Base-by-base conservation (phyloP, 2,113 vertebrate species). In the Ceyx margarethae region DNA sequence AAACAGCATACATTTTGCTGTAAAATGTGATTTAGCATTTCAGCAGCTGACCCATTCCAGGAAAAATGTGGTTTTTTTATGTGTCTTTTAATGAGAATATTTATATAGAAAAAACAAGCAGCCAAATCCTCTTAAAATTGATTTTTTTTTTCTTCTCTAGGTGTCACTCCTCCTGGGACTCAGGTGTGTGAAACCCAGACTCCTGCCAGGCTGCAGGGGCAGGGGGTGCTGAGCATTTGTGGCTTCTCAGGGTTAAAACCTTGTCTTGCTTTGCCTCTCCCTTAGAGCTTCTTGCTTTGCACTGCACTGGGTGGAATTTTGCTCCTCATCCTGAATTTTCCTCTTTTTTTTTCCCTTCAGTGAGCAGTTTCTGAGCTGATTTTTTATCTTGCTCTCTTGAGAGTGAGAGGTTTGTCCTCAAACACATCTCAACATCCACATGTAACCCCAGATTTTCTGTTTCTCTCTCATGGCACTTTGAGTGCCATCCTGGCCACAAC, bases 111-210 rank as follows among this genome's bases (percentile, higher is more conserved):
- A 45, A 69, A 23, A 1, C 6, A 48, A 40, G 5, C 12, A n/a
- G 17, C 16, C 28, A 58, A 33, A 10, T 5, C 5, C 9, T 57
- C n/a, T 42, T 17, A 22, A 54, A 72, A 19, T 35, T 46, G 46
- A 3, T 20, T 29, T 31, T 42, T n/a, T n/a, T 81, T 67, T 51
- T 81, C 25, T 87, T 85, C 95, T 73, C 57, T 11, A 98, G 97
- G 95, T 85, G 97, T 97, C 54, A 94, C 97, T 54, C 97, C 98
- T 75, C 97, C 98, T 88, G 98, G 98, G 94, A 98, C 98, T 85
- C 96, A 97, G 93, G 98, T 98, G 91, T 51, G 96, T 91, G 45
- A 25, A 23, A 40, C 31, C 2, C 51, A 77, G 3, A 31, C 3
- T 25, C 60, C 5, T 78, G 5, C 3, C 6, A 35, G 9, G 4